Evolutionary conservation across 1,140 invertebrate species (phyloP).

Genomic region (Aphaenogaster ashmeadi): DNA sequence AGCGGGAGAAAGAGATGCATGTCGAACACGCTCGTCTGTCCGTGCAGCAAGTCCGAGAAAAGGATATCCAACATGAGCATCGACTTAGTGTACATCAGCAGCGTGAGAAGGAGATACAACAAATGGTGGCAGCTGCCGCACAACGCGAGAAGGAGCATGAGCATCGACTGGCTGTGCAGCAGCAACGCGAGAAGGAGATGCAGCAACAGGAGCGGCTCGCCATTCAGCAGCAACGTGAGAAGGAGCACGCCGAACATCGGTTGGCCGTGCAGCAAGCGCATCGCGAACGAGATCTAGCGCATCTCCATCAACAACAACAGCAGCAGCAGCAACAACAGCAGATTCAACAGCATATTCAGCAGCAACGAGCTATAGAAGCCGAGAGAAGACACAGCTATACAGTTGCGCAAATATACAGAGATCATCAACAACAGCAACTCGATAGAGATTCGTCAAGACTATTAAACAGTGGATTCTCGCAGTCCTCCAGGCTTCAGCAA

Average conservation of each 20-base stretch:
- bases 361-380: conserved; percentile 84
- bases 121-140: conserved; percentile 79
- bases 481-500: conserved; percentile 81
- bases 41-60: conserved; percentile 78
- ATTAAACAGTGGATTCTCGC: conserved; percentile 79
- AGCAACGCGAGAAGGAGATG: conserved; percentile 82
- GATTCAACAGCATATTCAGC: conserved; percentile 83
- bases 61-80: conserved; percentile 82
- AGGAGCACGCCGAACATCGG: conserved; percentile 71
- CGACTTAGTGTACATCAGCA: conserved; percentile 82
- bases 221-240: conserved; percentile 76
- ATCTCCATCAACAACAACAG: conserved; percentile 76
- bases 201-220: conserved; percentile 79
- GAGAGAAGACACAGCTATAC: conserved; percentile 79
- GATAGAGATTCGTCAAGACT: conserved; percentile 82
- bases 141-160: conserved; percentile 82
- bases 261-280: conserved; percentile 81
- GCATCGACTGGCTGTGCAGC: conserved; percentile 81
- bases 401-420: conserved; percentile 83
- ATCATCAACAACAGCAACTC: conserved; percentile 79
- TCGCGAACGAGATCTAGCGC: conserved; percentile 78
- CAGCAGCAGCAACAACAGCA: conserved; percentile 81
- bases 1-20: conserved; percentile 83
- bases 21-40: conserved; percentile 74
- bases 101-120: conserved; percentile 84